Base-by-base conservation (phyloP, 2,113 vertebrate species). In the Clarias magur region DNA sequence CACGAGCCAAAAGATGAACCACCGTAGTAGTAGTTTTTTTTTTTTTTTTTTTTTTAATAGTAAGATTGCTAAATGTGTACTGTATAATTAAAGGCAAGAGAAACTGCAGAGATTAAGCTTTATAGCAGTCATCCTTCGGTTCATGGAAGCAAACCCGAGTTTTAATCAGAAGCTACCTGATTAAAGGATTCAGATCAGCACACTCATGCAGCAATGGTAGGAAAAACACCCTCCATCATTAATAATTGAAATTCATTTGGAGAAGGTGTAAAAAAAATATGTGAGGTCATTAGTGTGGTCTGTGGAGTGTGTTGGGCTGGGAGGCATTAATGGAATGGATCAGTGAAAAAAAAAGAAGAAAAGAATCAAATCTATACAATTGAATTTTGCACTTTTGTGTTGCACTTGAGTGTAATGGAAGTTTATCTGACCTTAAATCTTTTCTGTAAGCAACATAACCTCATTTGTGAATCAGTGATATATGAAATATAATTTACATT, bases 191-290 rank as follows among this genome's bases (percentile, higher is more conserved):
- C 89, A 92, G 90, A 89, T 94, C 93, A 94, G 94, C 93, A 95
- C 94, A 94, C 94, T 93, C 95, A 95, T 95, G 95, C 95, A 95
- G 90, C 92, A 94, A 95, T 94, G 94, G 93, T 93, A 94, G 94
- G 91, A 93, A 94, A 92, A 93, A 93, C 92, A 94, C 93, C 93
- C 94, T 94, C 94, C 92, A 86, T 94, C 92, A 93, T 93, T 86
- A 92, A 95, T 95, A 95, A 95, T 90, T 95, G 94, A 95, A 95
- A 95, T 95, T 95, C 95, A 95, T 92, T 91, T 85, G 12, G 72
- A 70, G 80, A 88, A 84, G 84, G 88, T 34, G 82, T 80, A 88
- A 17, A 16, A 73, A 76, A 54, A 79, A 7, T 21, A 42, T 0
- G 19, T 56, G 63, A 34, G 57, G 38, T 84, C 21, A 75, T 30